A percentile compares a stretch with the other conserved stretches of the same genome.
phyloP scores from a whole-genome alignment of 2,888 invertebrate species.

The Diachrysia chrysitis region DNA sequence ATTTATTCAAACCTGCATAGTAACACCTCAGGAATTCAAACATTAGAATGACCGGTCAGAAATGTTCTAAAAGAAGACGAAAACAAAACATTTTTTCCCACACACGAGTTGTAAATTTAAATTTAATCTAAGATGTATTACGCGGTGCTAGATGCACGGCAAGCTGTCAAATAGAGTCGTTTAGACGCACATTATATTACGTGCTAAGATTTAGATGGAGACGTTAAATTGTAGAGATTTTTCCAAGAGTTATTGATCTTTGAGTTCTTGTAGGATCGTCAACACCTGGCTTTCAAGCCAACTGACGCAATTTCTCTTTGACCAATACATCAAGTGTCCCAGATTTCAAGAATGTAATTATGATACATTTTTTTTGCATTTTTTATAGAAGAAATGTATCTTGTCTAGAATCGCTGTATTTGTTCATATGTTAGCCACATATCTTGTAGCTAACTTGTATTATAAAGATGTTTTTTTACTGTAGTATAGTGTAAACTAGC shows the following conservation, averaged over 20 bases:
- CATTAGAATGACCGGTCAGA: constrained; percentile 58
- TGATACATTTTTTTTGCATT: no score
- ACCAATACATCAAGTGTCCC: not conserved
- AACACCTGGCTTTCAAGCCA: not conserved
- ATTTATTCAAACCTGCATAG: constrained; percentile 18
- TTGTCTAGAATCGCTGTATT: no score
- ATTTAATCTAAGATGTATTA: constrained; percentile 39
- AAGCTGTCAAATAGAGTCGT: constrained; percentile 31
- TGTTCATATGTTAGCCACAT: no score
- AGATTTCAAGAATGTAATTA: not conserved
- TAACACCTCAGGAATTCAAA: constrained; percentile 49
- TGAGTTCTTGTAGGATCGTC: not conserved
- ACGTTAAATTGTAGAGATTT: constrained; percentile 34
- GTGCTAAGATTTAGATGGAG: constrained; percentile 24
- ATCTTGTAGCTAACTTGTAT: no score
- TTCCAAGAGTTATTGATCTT: not conserved
- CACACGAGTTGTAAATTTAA: constrained; percentile 39
- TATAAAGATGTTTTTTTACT: no score
- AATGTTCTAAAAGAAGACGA: constrained; percentile 47
- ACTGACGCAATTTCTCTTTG: not conserved
- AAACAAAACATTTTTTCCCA: constrained; percentile 55
- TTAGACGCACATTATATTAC: constrained; percentile 30
- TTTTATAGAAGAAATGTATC: no score
- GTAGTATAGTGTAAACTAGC: not conserved
- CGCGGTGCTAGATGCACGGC: constrained; percentile 24